Evolutionary conservation across 2,888 invertebrate species (phyloP), one percentile per base, ranked within the genome.

Genomic region (Homarus gammarus): DNA sequence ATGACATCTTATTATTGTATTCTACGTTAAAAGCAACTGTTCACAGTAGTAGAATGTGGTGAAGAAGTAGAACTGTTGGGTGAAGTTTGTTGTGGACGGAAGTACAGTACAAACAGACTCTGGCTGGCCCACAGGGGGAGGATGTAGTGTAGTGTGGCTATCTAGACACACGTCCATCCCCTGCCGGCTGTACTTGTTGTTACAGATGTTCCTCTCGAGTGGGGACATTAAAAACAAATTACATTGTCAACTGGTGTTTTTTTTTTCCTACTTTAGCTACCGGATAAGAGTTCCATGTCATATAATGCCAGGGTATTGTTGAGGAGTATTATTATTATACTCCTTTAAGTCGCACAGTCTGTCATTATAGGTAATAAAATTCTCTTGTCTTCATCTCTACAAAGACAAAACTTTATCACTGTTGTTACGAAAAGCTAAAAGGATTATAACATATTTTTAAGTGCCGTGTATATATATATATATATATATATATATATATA

Each of bases 401-500:
- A 64, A 10, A 64, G 64, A 64, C 64, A 27, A 5, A 64, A 64
- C 6, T 64, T 27, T 56, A 22, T 12, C 56, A 56, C 18, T 18
- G 44, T 22, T 56, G 1, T 56, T 10, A 56, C 22, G 56, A 3
- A 56, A 56, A n/a, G n/a, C n/a, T n/a, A n/a, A n/a, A 18, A 18
- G 56, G 12, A 56, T 18, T 6, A 12, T 49, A 49, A 49, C 6
- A 6, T 1, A 44, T 6, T 49, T 0, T 49, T 49, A 49, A 56
- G 3, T 56, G 22, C 15, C 22, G 22, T 83, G 83, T 83, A 83
- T 68, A 83, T 68, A 83, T 83, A 83, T 83, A 64, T 31, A 83
- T 83, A 83, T 83, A 83, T 68, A 83, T 83, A 83, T 68, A 83
- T 83, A 83, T 68, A 83, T 49, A 83, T 68, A 68, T 68, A 83